Evolutionary conservation across 2,888 invertebrate genomes (phyloP), one percentile per base, ranked within the genome.

Genomic region (Craniophora ligustri): DNA sequence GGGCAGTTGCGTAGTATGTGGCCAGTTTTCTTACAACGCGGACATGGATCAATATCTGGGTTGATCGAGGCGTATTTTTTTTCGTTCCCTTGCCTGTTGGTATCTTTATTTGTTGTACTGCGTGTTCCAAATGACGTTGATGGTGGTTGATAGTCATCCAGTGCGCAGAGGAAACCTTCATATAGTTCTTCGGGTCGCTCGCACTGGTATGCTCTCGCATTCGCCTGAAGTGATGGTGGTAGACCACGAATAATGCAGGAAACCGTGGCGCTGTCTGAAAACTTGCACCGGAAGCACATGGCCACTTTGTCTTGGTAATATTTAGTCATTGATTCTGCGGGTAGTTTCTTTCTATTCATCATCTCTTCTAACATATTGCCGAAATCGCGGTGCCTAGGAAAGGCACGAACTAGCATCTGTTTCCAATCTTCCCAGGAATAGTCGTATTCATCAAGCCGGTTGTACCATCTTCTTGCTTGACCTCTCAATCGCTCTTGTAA

Each of bases 221-320:
- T 34, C n/a, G 34, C 10, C 16, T 34, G 34, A 18, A 34, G 16
- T n/a, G 34, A 18, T 5, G 10, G n/a, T 3, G 34, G 34, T n/a
- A 34, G 18, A 10, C 34, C 34, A 8, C 34, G 3, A 18, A 34
- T 23, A 2, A 38, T 26, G 13, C 14, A 38, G 14, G 21, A 21
- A 3, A 38, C 13, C 7, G 23, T 23, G 3, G 23, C 38, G 5
- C 5, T 15, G 13, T 26, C 38, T 0, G 38, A 23, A 2, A 38
- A 4, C 8, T 26, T 38, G 21, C 42, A 42, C n/a, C 32, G 18
- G 10, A 21, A 32, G n/a, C 31, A 23, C 42, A 42, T 32, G n/a
- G n/a, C 14, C 5, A 32, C 14, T 14, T 42, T 42, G 6, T 42
- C 42, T n/a, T 42, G 21, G 13, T 32, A 42, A 14, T 42, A 42